phyloP scores from a whole-genome alignment of 2,888 invertebrate genomes.

The Amiota mariae region DNA sequence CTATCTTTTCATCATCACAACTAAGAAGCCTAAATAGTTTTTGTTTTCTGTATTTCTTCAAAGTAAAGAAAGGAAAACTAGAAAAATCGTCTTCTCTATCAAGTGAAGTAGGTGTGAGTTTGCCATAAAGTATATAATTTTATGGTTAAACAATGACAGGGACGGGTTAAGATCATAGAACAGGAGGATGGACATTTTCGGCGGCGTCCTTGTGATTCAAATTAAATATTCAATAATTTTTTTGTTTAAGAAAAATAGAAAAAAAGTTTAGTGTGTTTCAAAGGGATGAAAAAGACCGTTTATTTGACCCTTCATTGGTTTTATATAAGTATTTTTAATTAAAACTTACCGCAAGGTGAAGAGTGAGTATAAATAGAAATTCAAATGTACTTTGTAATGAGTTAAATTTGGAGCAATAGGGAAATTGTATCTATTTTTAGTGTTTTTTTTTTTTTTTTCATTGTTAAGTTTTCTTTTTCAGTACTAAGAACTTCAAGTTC shows the following conservation, averaged over 20 bases:
- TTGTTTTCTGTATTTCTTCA: too few species aligned
- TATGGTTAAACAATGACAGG: slow-evolving; percentile 58
- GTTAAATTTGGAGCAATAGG: neutral
- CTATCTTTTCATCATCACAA: too few species aligned
- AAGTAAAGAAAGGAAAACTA: too few species aligned
- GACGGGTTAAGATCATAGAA: slow-evolving; percentile 23
- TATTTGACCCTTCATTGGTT: too few species aligned
- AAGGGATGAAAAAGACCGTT: slow-evolving; percentile 3
- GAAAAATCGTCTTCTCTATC: neutral
- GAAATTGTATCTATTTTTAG: neutral
- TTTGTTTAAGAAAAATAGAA: too few species aligned
- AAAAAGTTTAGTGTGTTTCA: slow-evolving; percentile 9
- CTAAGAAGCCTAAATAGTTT: too few species aligned
- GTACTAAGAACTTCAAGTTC: slow-evolving; percentile 25
- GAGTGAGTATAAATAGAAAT: too few species aligned
- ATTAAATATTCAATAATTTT: neutral
- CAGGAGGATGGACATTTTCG: neutral
- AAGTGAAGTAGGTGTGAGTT: slow-evolving; percentile 49
- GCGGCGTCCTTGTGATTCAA: neutral
- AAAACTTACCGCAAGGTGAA: too few species aligned
- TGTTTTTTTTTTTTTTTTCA: neutral
- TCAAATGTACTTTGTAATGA: neutral
- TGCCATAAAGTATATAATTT: slow-evolving; percentile 64
- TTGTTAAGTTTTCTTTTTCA: neutral
- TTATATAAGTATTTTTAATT: too few species aligned